These are phyloP conservation scores for Darevskia mixta DNA, from an alignment of 2,797 vertebrate species.

Conservation along the genomic window DNA sequence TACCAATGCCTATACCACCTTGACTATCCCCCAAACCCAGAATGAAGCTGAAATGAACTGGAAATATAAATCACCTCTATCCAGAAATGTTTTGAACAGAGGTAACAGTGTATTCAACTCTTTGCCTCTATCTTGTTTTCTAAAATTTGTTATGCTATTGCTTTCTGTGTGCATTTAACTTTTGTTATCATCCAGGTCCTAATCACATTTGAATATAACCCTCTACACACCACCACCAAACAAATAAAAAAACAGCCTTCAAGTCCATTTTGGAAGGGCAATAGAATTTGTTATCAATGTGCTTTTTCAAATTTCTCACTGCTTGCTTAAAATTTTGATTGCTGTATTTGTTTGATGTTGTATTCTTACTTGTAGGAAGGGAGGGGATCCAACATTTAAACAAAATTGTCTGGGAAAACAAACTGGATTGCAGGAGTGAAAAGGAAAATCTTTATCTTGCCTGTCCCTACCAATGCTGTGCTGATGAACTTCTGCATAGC, in stretches of 20 bases:
- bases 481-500: constrained; percentile 45
- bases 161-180: neutral
- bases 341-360: constrained; percentile 4
- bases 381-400: neutral
- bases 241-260: neutral
- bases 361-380: neutral
- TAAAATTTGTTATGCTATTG: neutral
- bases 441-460: constrained; percentile 45
- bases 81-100: neutral
- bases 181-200: neutral
- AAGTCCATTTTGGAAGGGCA: neutral
- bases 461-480: neutral
- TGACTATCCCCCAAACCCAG: neutral
- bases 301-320: neutral
- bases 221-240: neutral
- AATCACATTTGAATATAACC: neutral
- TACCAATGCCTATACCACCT: neutral
- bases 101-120: neutral
- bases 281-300: constrained; percentile 9
- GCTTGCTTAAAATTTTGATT: neutral
- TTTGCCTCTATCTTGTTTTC: neutral
- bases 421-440: constrained; percentile 36
- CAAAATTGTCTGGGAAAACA: neutral
- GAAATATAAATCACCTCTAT: neutral
- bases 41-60: neutral